Evolutionary conservation across 2,888 invertebrate genomes (phyloP), one percentile per base, ranked within the genome.

Genomic region (Sarcophaga subvicina): DNA sequence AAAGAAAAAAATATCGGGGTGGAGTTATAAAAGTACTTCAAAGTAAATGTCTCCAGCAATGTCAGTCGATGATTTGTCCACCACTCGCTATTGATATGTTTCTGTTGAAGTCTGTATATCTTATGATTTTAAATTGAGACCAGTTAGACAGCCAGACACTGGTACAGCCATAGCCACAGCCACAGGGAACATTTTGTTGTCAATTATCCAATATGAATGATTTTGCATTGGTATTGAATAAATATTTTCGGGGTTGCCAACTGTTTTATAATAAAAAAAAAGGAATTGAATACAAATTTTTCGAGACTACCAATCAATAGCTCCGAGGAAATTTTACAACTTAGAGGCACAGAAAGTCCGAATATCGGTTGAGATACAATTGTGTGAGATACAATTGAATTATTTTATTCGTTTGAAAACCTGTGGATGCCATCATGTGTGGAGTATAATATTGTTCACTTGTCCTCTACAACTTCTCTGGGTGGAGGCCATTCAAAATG

Each of bases 131-230:
- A 4, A 60, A 54, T 73, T 72, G 8, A 25, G 4, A 20, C 22
- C 71, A 75, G 49, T 62, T 67, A 45, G 67, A 67, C 37, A 37
- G 37, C 37, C 37, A 37, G 37, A 6, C 6, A 6, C 37, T 37
- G 37, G 0, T 37, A 37, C 8, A 37, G 37, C 37, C 8, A 37
- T 3, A 37, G 37, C n/a, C 45, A 4, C 12, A 83, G 75, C 82
- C 79, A 64, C 12, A 67, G 78, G 62, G 73, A 86, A 79, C 82
- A 80, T 82, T 82, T 86, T 85, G 75, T 82, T 62, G 81, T 75
- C 79, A 82, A 82, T 82, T 85, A 79, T 37, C 63, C 70, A 71
- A 59, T 45, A 75, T 73, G 73, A 70, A n/a, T 45, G 60, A 17
- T 70, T 73, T 11, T n/a, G 73, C 47, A 49, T 64, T 25, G 27